A percentile compares a stretch with the other conserved stretches of the same genome.
Evolutionary conservation across 2,113 vertebrate species (phyloP).

Genomic region (Mohoua ochrocephala): DNA sequence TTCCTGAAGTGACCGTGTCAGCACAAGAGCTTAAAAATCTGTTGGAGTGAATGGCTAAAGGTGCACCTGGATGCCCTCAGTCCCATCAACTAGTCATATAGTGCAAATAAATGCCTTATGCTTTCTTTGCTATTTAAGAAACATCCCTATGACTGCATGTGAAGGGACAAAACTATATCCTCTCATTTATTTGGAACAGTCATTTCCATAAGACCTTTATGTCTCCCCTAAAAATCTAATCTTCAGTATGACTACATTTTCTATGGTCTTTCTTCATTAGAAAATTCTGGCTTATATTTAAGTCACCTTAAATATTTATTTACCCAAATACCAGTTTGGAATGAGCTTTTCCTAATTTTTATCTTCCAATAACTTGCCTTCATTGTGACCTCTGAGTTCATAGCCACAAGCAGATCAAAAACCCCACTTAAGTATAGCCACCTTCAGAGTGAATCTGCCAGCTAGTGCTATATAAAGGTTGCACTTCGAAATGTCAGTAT

Average conservation of each 20-base stretch:
- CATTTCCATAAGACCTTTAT: not conserved
- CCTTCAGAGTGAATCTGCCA: not conserved
- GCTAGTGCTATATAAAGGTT: not conserved
- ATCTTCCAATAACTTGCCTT: not conserved
- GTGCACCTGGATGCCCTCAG: not conserved
- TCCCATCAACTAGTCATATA: not conserved
- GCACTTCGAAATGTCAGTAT: not conserved
- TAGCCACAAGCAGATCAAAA: not conserved
- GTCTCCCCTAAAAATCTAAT: not conserved
- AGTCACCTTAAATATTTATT: not conserved
- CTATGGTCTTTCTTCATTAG: not conserved
- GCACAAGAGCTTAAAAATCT: not conserved
- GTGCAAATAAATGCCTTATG: not conserved
- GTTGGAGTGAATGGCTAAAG: not conserved
- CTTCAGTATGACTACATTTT: not conserved
- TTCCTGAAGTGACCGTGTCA: not conserved
- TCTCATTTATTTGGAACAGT: not conserved
- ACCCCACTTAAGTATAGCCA: not conserved
- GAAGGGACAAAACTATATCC: not conserved
- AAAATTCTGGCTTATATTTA: not conserved
- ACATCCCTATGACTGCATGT: not conserved
- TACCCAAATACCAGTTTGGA: not conserved
- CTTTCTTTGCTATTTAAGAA: not conserved
- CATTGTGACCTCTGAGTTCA: not conserved
- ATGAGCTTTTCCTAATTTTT: not conserved